phyloP scores from a whole-genome alignment of 2,888 invertebrate genomes.

The Lamellibrachia columna region DNA sequence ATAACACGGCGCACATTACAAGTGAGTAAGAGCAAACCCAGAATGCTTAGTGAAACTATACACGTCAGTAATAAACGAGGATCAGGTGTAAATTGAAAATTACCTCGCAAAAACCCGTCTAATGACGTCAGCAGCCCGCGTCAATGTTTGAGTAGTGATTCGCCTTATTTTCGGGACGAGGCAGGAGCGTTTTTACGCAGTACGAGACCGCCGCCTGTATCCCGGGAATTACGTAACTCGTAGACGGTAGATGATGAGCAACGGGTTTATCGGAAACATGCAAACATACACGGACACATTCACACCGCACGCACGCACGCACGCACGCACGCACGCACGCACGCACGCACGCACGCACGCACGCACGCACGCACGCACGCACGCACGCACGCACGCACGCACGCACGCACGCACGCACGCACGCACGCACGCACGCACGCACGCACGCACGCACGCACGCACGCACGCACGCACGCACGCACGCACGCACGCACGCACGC shows the following conservation, averaged over 20 bases:
- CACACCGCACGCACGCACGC: no score
- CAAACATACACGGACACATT: background rate
- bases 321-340: no score
- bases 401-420: no score
- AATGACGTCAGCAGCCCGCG: background rate
- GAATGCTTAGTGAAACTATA: background rate
- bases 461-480: no score
- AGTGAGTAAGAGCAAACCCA: background rate
- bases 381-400: no score
- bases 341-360: no score
- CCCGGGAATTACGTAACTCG: background rate
- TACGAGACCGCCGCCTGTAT: background rate
- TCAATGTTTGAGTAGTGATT: background rate
- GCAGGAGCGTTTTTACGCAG: background rate
- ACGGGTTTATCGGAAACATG: background rate
- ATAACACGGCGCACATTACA: background rate
- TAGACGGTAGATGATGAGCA: background rate
- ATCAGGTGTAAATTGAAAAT: background rate
- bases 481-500: no score
- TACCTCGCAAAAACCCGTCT: background rate
- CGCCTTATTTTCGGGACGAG: background rate
- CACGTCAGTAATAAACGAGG: background rate
- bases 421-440: no score
- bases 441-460: no score
- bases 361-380: no score